A percentile compares a stretch with the other conserved stretches of the same genome.
Evolutionary conservation across 2,797 vertebrate genomes (phyloP).

Genomic region (Neoniphon sammara): DNA sequence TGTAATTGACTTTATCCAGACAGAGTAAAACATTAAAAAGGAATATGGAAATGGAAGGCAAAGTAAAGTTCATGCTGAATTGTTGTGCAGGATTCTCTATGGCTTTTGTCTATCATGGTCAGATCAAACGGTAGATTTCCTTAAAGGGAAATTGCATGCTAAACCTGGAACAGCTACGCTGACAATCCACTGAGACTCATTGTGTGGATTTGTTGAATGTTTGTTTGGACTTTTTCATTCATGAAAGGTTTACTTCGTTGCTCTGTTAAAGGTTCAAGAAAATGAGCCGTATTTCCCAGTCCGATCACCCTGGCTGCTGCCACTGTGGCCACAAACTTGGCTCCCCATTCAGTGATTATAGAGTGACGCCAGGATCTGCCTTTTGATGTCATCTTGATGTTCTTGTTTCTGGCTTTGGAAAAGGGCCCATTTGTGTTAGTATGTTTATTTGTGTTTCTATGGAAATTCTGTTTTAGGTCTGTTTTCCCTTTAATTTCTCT

Average conservation of each 20-base stretch:
- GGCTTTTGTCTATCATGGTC: neutral
- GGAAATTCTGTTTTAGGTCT: neutral
- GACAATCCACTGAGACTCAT: too few relatives aligned
- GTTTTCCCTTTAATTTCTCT: constrained; percentile 6
- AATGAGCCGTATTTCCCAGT: too few relatives aligned
- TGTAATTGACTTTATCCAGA: neutral
- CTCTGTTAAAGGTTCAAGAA: neutral
- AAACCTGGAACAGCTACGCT: too few relatives aligned
- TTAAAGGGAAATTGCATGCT: too few relatives aligned
- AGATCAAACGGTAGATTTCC: neutral
- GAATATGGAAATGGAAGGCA: neutral
- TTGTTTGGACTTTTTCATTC: neutral
- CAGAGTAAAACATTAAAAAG: neutral
- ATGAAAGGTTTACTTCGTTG: neutral
- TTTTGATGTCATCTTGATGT: neutral
- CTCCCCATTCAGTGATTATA: neutral
- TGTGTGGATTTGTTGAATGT: too few relatives aligned
- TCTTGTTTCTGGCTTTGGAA: neutral
- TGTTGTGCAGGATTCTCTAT: too few relatives aligned
- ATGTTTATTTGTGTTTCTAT: fast-evolving
- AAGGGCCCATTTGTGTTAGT: neutral
- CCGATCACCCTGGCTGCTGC: neutral
- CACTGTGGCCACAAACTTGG: neutral
- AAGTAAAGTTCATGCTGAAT: too few relatives aligned
- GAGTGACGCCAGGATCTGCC: neutral